Conservation (phyloP, 2,888 invertebrate genomes). For the Dendrolimus houi region DNA sequence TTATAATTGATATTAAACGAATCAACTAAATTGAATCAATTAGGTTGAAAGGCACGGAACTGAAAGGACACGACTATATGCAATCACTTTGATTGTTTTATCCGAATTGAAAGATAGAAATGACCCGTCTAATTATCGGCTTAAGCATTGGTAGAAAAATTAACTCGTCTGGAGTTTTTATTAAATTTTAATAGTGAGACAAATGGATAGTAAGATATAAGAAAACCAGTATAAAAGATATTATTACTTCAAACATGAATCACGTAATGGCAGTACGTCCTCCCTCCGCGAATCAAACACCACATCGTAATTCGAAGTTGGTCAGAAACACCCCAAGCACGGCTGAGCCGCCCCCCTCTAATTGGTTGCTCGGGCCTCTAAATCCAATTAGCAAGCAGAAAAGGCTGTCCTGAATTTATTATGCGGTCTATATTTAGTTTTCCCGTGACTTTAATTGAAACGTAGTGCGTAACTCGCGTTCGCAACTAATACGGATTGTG, state of each 20-base stretch:
- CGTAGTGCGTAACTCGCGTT: constrained; percentile 51
- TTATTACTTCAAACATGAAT: neutral
- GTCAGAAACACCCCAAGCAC: constrained; percentile 15
- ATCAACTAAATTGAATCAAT: no score
- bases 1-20: no score
- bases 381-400: constrained; percentile 60
- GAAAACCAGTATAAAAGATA: no score
- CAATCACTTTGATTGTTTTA: no score
- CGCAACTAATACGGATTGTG: constrained; percentile 7
- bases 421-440: constrained; percentile 57
- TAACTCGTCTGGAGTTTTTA: no score
- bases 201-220: no score
- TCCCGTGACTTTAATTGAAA: constrained; percentile 62
- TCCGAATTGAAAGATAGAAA: no score
- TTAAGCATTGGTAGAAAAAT: no score
- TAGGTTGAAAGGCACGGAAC: no score
- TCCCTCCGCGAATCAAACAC: constrained; percentile 7
- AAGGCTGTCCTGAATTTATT: constrained; percentile 58
- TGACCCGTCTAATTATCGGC: no score
- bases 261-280: constrained; percentile 1
- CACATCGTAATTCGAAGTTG: constrained; percentile 13
- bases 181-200: no score
- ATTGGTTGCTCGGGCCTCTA: constrained; percentile 54
- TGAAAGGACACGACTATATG: no score
- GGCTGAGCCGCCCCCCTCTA: constrained; percentile 35